phyloP scores from a whole-genome alignment of 23 tunicate genomes.

The Oikopleura vanhoeffeni region DNA sequence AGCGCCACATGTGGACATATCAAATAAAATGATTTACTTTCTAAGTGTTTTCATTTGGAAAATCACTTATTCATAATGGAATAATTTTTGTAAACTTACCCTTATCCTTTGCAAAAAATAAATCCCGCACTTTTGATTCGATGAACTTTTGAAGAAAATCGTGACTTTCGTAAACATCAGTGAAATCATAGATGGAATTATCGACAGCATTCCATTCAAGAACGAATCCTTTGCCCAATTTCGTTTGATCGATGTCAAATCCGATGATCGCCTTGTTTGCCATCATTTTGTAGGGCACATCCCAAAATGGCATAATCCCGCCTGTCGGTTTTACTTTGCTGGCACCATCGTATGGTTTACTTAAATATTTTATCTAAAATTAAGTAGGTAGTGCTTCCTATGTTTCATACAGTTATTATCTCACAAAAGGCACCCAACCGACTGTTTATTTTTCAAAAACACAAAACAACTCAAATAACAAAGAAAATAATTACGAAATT shows the following conservation, averaged over 20 bases:
- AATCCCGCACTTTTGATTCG: neutral
- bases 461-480: too few relatives aligned
- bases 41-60: too few relatives aligned
- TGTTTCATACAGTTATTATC: too few relatives aligned
- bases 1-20: too few relatives aligned
- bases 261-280: neutral
- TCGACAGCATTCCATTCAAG: neutral
- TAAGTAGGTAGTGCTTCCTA: too few relatives aligned
- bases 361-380: too few relatives aligned
- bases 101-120: neutral
- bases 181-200: neutral
- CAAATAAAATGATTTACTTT: too few relatives aligned
- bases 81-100: too few relatives aligned
- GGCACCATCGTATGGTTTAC: neutral
- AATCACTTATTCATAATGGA: too few relatives aligned
- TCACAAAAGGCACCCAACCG: too few relatives aligned
- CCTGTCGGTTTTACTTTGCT: neutral
- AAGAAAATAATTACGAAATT: too few relatives aligned
- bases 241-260: neutral
- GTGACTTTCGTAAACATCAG: neutral
- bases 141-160: neutral
- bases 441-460: too few relatives aligned
- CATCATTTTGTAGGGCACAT: neutral
- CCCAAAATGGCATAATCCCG: slow-evolving; percentile 10
- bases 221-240: neutral